Percentiles rank a stretch among this genome's conserved stretches.
Evolutionary conservation across 1,140 invertebrate species (phyloP).

Genomic region (Leptinotarsa lineolata): DNA sequence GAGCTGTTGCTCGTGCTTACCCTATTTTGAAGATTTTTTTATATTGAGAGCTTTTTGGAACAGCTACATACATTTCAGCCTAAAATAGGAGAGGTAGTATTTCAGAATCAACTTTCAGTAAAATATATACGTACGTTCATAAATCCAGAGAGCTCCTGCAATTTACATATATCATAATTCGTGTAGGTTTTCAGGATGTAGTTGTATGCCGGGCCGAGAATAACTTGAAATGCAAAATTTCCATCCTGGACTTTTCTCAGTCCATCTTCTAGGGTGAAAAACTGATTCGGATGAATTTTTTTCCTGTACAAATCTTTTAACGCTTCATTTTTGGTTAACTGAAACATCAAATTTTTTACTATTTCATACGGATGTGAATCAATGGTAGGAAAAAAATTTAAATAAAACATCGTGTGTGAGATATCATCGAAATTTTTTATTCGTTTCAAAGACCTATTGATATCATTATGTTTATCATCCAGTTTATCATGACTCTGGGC

Average conservation of each 20-base stretch:
- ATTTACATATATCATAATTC: constrained; percentile 47
- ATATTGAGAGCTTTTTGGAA: constrained; percentile 58
- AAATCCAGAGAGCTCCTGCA: constrained; percentile 44
- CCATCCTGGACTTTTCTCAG: constrained; percentile 43
- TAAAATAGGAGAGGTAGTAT: constrained; percentile 22
- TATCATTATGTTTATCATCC: too few species aligned
- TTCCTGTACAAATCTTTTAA: constrained; percentile 38
- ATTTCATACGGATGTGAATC: too few species aligned
- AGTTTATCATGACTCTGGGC: too few species aligned
- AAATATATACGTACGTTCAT: constrained; percentile 32
- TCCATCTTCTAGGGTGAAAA: constrained; percentile 37
- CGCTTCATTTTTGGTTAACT: constrained; percentile 33
- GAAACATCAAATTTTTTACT: not conserved
- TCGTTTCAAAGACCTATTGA: too few species aligned
- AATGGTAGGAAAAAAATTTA: too few species aligned
- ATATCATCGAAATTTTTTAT: too few species aligned
- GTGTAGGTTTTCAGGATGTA: constrained; percentile 43
- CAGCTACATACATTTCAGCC: constrained; percentile 54
- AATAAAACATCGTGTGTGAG: too few species aligned
- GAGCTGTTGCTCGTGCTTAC: constrained; percentile 34
- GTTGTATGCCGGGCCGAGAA: constrained; percentile 33
- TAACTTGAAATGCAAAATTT: constrained; percentile 46
- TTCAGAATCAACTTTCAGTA: not conserved
- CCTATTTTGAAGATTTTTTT: constrained; percentile 56
- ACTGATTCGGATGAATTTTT: constrained; percentile 39